Conservation (phyloP, 2,113 vertebrate genomes). For the Brienomyrus longianalis region DNA sequence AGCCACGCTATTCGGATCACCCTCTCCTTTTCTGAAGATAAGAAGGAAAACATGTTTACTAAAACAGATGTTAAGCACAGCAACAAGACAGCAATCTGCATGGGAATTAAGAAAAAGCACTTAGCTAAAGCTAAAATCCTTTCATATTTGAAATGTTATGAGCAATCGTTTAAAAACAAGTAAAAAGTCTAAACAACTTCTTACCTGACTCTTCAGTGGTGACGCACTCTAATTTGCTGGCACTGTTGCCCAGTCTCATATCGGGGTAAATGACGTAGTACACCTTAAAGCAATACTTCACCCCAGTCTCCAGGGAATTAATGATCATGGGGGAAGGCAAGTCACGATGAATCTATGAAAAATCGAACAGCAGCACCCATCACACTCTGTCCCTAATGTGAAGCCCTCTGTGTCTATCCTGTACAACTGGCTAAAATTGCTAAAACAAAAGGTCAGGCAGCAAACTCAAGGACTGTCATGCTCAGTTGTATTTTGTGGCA, state of each 20-base stretch:
- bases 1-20: neutral
- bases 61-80: neutral
- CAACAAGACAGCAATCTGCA: neutral
- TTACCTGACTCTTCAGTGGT: neutral
- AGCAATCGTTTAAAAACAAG: neutral
- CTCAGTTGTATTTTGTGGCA: neutral
- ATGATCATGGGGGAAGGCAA: neutral
- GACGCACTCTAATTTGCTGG: neutral
- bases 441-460: neutral
- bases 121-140: neutral
- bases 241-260: neutral
- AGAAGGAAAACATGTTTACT: neutral
- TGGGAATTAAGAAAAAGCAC: neutral
- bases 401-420: neutral
- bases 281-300: slow-evolving; percentile 9
- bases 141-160: neutral
- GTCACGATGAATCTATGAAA: neutral
- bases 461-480: neutral
- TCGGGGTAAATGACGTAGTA: neutral
- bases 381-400: neutral
- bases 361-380: too few species aligned
- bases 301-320: neutral
- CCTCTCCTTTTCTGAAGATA: neutral
- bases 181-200: neutral
- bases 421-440: neutral